phyloP scores from a whole-genome alignment of 2,888 invertebrate species.

The Rhagonycha fulva region DNA sequence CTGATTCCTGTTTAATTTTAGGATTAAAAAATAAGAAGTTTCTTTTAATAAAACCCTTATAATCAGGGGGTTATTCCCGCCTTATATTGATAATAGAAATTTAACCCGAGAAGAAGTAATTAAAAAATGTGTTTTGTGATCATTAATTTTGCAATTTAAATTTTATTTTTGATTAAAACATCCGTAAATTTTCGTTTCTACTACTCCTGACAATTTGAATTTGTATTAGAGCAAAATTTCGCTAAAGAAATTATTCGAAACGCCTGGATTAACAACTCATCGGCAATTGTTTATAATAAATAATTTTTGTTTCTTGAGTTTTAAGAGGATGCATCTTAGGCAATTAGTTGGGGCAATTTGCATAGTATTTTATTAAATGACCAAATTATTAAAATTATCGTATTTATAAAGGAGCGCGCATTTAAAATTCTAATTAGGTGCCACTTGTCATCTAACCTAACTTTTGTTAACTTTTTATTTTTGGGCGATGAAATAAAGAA shows the following conservation, averaged over 20 bases:
- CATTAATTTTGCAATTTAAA: background rate
- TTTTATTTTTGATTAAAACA: background rate
- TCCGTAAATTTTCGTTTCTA: background rate
- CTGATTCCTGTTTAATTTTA: background rate
- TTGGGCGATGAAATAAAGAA: background rate
- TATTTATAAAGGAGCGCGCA: background rate
- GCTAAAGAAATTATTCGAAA: background rate
- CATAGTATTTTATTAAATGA: background rate
- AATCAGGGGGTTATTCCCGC: background rate
- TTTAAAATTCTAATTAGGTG: background rate
- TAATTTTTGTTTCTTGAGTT: background rate
- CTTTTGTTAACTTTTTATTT: background rate
- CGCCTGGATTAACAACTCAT: background rate
- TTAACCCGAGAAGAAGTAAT: background rate
- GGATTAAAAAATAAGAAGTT: background rate
- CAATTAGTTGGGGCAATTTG: background rate
- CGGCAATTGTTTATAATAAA: background rate
- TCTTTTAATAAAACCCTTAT: background rate
- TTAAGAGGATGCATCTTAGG: background rate
- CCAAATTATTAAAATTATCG: background rate
- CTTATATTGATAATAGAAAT: background rate
- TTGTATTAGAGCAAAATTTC: background rate
- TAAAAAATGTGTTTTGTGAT: background rate
- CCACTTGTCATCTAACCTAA: background rate
- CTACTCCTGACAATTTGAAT: background rate